Base-by-base conservation (phyloP, 2,113 vertebrate genomes). In the Epinephelus fuscoguttatus region DNA sequence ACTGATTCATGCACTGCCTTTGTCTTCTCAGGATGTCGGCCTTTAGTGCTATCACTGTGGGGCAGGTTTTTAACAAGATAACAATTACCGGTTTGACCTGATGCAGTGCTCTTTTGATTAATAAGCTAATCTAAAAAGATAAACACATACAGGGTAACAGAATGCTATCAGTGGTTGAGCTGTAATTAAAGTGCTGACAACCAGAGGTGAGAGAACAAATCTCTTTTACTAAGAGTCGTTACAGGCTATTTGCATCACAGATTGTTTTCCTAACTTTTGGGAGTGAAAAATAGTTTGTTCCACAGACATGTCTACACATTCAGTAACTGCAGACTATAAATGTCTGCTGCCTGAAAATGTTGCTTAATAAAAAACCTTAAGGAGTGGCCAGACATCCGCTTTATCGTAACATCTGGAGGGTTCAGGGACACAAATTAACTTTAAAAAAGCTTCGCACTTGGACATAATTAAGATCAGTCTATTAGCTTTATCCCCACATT, bases 161-260 rank as follows among this genome's bases (percentile, higher is more conserved):
- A 77, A 66, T 59, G 49, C 37, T 52, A 73, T 81, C 70, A 45
- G 56, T 25, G 52, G 18, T n/a, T 50, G 14, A 53, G 60, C 25
- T 60, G 15, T 76, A 69, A 68, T 69, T 23, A 75, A 71, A 86
- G 70, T n/a, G n/a, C 73, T 77, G 61, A 72, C 49, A 55, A 85
- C n/a, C 10, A 3, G 18, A 77, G 55, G 30, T 6, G 49, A 25
- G 18, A 61, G 0, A 63, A 73, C 11, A 62, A 49, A 84, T 72
- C 14, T 80, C 27, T 67, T 27, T 53, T 27, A 53, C n/a, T 23
- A 25, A 70, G 37, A 73, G 53, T 25, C 18, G 74, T 50, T 73
- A 57, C 27, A 47, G 14, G 23, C 19, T 14, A 23, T 30, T 21
- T 40, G 60, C 12, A 56, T 42, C 15, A 27, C 25, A 63, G 27